phyloP scores from a whole-genome alignment of 2,113 vertebrate genomes.

The Anthoscopus minutus region DNA sequence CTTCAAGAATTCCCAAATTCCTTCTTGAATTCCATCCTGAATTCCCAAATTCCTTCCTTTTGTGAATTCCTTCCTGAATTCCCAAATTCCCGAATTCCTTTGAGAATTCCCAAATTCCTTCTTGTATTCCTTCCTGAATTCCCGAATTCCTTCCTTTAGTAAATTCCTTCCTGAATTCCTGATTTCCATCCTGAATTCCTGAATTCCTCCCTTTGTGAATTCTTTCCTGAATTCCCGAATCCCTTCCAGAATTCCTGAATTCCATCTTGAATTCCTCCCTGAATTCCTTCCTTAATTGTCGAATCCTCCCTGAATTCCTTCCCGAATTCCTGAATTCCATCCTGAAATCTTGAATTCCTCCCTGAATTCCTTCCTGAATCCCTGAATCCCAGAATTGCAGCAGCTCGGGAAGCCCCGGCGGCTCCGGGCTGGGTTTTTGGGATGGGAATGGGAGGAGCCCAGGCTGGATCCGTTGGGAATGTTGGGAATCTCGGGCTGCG shows the following conservation, averaged over 20 bases:
- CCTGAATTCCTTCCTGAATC: too few species aligned
- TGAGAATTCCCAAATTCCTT: background rate
- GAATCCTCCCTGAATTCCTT: background rate
- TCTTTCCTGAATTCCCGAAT: background rate
- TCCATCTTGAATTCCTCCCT: background rate
- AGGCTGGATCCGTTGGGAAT: background rate
- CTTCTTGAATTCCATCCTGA: too few species aligned
- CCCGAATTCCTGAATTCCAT: background rate
- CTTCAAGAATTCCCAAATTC: too few species aligned
- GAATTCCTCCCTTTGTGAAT: too few species aligned
- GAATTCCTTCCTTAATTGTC: background rate
- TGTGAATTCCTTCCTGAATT: background rate
- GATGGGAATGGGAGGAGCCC: background rate
- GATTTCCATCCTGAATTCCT: too few species aligned
- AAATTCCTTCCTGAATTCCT: background rate
- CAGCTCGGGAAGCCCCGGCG: accelerated
- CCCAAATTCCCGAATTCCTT: background rate
- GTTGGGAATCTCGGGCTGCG: background rate
- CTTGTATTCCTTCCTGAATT: background rate
- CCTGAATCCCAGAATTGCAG: accelerated
- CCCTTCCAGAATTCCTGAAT: background rate
- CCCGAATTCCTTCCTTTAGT: too few species aligned
- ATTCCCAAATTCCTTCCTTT: too few species aligned
- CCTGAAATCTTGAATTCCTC: background rate
- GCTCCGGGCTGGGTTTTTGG: background rate